Conservation (phyloP, 2,113 vertebrate genomes). For the Spea multiplicata region DNA sequence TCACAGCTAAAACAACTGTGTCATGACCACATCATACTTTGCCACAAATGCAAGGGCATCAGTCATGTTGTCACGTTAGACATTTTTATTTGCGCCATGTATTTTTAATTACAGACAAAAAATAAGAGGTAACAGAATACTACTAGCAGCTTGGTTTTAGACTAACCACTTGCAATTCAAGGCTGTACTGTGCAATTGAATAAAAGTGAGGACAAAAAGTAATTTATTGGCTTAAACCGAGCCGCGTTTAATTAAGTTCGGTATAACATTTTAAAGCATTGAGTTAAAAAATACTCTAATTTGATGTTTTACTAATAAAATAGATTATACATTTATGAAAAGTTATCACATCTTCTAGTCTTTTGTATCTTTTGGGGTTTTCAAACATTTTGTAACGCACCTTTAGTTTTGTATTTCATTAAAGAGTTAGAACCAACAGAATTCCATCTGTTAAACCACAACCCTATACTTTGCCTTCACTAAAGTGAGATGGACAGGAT, state of each 20-base stretch:
- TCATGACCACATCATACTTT: not conserved
- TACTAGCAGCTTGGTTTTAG: conserved; percentile 29
- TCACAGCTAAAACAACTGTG: not conserved
- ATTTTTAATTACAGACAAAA: conserved; percentile 1
- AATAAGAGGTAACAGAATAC: conserved; percentile 30
- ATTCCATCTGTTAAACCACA: too few relatives aligned
- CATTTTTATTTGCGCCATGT: conserved; percentile 43
- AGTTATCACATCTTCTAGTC: not conserved
- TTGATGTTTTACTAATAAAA: conserved; percentile 48
- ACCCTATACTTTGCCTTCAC: too few relatives aligned
- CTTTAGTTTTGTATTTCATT: not conserved
- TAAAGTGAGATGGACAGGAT: too few relatives aligned
- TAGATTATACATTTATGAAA: conserved; percentile 26
- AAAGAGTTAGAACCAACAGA: too few relatives aligned
- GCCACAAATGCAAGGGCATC: rapidly evolving
- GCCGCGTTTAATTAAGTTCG: conserved; percentile 22
- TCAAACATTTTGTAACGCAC: not conserved
- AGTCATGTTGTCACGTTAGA: conserved; percentile 13
- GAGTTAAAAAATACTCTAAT: conserved; percentile 46
- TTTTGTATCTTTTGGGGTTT: not conserved
- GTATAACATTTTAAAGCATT: conserved; percentile 30
- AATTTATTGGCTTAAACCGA: conserved; percentile 41
- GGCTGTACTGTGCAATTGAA: conserved; percentile 39
- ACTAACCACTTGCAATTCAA: conserved; percentile 32
- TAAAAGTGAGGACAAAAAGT: conserved; percentile 15